Conservation (phyloP, 2,888 invertebrate species). For the Cheiracanthium punctorium region DNA sequence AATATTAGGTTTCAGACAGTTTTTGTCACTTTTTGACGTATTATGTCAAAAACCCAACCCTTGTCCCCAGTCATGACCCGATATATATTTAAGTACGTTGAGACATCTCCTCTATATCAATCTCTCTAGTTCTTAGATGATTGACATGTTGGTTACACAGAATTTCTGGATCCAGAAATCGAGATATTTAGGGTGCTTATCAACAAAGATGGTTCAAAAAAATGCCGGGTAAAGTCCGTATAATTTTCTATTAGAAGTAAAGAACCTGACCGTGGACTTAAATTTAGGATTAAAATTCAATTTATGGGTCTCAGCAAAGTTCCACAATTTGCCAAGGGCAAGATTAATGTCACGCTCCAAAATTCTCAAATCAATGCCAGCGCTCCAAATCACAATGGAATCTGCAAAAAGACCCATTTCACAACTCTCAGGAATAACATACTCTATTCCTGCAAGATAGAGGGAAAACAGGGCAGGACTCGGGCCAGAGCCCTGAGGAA, state of each 20-base stretch:
- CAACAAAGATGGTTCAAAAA: not conserved
- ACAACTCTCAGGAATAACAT: too few species aligned
- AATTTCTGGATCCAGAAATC: too few species aligned
- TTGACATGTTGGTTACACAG: not conserved
- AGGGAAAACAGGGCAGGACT: slow-evolving; percentile 11
- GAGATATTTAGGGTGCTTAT: too few species aligned
- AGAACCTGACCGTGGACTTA: not conserved
- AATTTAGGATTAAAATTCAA: slow-evolving; percentile 4
- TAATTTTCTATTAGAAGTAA: slow-evolving; percentile 6
- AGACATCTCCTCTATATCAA: slow-evolving; percentile 12
- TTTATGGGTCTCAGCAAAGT: not conserved
- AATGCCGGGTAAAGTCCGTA: not conserved
- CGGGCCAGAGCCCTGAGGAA: not conserved
- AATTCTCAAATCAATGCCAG: not conserved
- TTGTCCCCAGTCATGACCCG: not conserved
- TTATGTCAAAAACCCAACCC: too few species aligned
- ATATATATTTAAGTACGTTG: not conserved
- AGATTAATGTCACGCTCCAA: too few species aligned
- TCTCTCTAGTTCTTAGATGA: not conserved
- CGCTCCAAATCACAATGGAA: slow-evolving; percentile 1
- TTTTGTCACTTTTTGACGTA: too few species aligned
- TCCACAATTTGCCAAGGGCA: not conserved
- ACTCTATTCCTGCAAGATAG: not conserved
- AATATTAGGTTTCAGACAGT: too few species aligned
- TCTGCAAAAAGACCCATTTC: slow-evolving; percentile 10